Conservation (phyloP, 2,113 vertebrate species). For the Tapirus terrestris region DNA sequence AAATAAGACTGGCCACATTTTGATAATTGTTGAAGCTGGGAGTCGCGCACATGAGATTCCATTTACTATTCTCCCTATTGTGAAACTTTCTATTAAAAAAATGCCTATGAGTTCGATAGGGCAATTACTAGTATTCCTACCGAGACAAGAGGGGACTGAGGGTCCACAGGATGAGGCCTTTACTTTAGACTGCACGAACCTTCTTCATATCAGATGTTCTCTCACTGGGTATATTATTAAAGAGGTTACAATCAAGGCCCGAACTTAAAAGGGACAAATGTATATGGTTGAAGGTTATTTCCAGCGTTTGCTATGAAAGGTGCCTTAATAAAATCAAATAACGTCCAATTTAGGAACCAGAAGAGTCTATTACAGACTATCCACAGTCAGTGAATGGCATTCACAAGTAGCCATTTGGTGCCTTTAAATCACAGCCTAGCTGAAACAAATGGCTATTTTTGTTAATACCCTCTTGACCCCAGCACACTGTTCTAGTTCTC, state of each 20-base stretch:
- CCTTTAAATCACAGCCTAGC: neutral
- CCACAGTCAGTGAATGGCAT: neutral
- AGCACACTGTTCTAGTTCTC: rapidly evolving
- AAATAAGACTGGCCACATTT: neutral
- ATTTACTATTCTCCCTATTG: neutral
- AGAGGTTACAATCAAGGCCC: neutral
- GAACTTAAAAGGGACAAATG: neutral
- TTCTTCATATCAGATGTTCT: neutral
- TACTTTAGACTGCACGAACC: neutral
- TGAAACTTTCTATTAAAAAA: neutral
- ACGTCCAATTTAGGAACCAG: neutral
- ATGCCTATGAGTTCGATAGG: neutral
- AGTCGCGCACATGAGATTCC: neutral
- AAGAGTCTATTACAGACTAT: neutral
- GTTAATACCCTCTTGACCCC: neutral
- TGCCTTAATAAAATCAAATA: neutral
- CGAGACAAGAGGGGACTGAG: neutral
- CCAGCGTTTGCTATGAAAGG: neutral
- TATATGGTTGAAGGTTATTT: neutral
- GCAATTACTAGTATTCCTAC: neutral
- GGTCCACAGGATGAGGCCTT: neutral
- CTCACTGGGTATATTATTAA: neutral
- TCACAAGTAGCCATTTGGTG: neutral
- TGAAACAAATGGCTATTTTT: neutral
- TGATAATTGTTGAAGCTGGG: neutral